Evolutionary conservation across 2,797 vertebrate genomes (phyloP).

Genomic region (Sylvia borin): DNA sequence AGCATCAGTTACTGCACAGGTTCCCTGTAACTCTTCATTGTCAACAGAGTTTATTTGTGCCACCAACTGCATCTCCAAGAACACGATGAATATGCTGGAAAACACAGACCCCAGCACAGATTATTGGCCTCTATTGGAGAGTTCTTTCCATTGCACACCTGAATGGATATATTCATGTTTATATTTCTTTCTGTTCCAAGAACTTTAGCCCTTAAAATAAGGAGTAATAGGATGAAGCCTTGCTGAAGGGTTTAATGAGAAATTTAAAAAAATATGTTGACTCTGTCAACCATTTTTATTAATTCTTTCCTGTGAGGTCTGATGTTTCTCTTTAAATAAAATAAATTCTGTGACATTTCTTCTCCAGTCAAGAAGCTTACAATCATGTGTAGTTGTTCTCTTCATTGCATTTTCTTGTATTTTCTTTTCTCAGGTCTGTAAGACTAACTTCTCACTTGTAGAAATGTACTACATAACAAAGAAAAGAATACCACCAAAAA

Average conservation of each 20-base stretch:
- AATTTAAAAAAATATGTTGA: not conserved
- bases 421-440: not conserved
- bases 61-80: not conserved
- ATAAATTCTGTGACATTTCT: not conserved
- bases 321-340: not conserved
- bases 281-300: not conserved
- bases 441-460: not conserved
- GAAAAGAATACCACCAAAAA: not conserved
- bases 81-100: not conserved
- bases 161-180: not conserved
- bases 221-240: not conserved
- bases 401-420: not conserved
- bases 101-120: not conserved
- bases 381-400: not conserved
- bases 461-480: not conserved
- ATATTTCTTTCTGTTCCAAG: not conserved
- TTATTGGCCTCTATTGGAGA: not conserved
- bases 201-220: not conserved
- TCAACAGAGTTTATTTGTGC: not conserved
- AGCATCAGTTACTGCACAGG: not conserved
- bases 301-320: not conserved
- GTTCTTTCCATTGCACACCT: not conserved
- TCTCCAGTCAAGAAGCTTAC: not conserved
- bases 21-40: not conserved
- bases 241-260: not conserved